These are phyloP conservation scores for Fulmarus glacialis DNA, from an alignment of 2,113 vertebrate genomes.

Conservation along the genomic window DNA sequence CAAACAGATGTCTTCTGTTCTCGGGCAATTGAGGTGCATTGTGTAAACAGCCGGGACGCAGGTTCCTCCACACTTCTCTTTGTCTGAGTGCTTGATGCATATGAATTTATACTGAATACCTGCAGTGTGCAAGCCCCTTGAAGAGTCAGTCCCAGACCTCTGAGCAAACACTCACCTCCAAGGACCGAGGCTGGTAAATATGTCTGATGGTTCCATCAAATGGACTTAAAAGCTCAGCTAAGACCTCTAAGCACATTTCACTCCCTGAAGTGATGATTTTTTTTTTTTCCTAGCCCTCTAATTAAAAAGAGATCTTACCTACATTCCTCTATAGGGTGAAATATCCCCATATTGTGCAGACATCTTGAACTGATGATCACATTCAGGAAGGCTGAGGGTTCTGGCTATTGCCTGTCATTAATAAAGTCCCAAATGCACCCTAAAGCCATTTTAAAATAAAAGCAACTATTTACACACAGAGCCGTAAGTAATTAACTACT, in stretches of 20 bases:
- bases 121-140: constrained; percentile 22
- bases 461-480: background rate
- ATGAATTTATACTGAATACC: constrained; percentile 56
- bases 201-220: constrained; percentile 20
- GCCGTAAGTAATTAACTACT: background rate
- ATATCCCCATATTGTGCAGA: background rate
- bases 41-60: background rate
- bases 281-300: background rate
- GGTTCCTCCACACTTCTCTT: constrained; percentile 33
- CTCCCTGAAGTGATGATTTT: background rate
- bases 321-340: background rate
- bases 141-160: constrained; percentile 35
- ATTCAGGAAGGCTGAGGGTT: background rate
- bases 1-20: constrained; percentile 35
- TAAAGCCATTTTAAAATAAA: background rate
- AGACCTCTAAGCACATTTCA: constrained; percentile 2
- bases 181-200: background rate
- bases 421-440: background rate
- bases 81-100: constrained; percentile 10
- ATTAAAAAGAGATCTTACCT: constrained; percentile 36
- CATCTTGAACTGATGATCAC: background rate
- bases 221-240: constrained; percentile 38
- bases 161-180: constrained; percentile 55
- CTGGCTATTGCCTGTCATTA: background rate
- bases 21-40: background rate